phyloP scores from a whole-genome alignment of 2,888 invertebrate species.

The Brenthis daphne region DNA sequence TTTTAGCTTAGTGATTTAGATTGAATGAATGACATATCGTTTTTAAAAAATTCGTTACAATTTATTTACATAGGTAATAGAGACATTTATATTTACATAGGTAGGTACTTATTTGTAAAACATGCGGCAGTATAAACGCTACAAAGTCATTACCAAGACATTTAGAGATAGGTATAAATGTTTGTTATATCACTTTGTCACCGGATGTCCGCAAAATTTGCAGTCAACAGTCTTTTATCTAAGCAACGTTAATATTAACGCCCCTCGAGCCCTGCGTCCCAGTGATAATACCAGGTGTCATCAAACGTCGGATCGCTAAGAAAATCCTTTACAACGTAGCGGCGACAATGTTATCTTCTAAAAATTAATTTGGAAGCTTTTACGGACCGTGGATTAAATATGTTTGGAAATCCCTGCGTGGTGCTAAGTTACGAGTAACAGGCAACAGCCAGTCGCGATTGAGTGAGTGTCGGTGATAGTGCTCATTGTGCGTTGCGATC shows the following conservation, averaged over 20 bases:
- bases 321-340: neutral
- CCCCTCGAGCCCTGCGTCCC: slow-evolving; percentile 28
- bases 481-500: slow-evolving; percentile 44
- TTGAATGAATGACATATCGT: too few relatives aligned
- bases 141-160: neutral
- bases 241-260: slow-evolving; percentile 46
- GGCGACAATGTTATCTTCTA: neutral
- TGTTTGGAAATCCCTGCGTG: neutral
- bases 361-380: neutral
- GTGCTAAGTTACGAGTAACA: neutral
- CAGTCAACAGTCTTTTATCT: slow-evolving; percentile 66
- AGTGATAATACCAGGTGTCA: neutral
- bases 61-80: too few relatives aligned
- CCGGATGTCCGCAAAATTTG: slow-evolving; percentile 49
- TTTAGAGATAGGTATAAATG: neutral
- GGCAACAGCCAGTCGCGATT: slow-evolving; percentile 5
- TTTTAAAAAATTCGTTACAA: too few relatives aligned
- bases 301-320: neutral
- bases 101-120: too few relatives aligned
- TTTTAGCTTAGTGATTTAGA: too few relatives aligned
- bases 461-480: slow-evolving; percentile 7
- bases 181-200: slow-evolving; percentile 20
- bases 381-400: neutral
- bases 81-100: too few relatives aligned
- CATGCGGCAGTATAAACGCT: too few relatives aligned